phyloP scores from a whole-genome alignment of 1,140 invertebrate species.

The Coboldia fuscipes region DNA sequence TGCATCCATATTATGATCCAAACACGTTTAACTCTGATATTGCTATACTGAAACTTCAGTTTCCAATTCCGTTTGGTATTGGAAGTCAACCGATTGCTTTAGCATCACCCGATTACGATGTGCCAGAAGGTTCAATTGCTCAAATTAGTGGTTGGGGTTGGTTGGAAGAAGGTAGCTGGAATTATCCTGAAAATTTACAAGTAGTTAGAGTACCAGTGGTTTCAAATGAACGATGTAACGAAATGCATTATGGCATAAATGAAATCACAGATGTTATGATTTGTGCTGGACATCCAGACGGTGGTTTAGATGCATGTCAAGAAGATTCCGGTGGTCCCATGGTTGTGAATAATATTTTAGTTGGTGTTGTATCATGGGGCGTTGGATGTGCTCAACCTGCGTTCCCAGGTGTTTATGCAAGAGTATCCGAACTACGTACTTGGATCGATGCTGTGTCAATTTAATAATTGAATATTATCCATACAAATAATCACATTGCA shows the following conservation, averaged over 20 bases:
- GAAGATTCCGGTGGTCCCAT: conserved; percentile 5
- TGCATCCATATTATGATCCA: conserved; percentile 15
- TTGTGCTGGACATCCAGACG: conserved; percentile 21
- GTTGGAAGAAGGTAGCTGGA: not conserved
- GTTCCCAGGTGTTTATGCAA: conserved; percentile 27
- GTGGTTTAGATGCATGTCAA: conserved; percentile 26
- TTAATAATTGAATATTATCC: too few relatives aligned
- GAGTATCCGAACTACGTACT: conserved; percentile 12
- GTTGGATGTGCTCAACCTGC: conserved; percentile 21
- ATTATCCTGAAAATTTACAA: conserved; percentile 5
- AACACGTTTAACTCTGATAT: conserved; percentile 3
- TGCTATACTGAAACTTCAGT: not conserved
- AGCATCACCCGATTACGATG: not conserved
- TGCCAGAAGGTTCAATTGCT: not conserved
- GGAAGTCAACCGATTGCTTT: conserved; percentile 1
- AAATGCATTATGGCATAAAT: not conserved
- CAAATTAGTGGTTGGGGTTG: conserved; percentile 6
- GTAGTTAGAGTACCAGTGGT: conserved; percentile 4
- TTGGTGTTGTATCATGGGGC: conserved; percentile 29
- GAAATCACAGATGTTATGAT: conserved; percentile 17
- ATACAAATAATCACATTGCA: too few relatives aligned
- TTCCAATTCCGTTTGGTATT: not conserved
- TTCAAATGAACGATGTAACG: not conserved
- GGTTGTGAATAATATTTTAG: not conserved
- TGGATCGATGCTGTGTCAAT: conserved; percentile 20